Evolutionary conservation across 64 coral and sea anemone species (phyloP).

Genomic region (Catalaphyllia jardinei): DNA sequence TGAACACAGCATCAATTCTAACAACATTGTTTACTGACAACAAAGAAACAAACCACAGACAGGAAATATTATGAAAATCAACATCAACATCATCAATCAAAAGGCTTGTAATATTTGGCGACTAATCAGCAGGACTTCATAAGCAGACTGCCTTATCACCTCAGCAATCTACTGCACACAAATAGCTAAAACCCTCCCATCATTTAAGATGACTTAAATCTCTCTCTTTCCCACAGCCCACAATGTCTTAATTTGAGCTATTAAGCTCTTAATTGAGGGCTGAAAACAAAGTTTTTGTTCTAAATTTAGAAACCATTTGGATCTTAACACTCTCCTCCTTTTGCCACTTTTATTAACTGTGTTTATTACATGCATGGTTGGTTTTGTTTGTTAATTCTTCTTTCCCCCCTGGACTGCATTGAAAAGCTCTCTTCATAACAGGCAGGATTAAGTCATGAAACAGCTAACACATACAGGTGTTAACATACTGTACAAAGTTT

Average conservation of each 20-base stretch:
- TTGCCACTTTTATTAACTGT: neutral
- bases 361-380: neutral
- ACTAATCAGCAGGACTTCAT: neutral
- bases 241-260: constrained; percentile 8
- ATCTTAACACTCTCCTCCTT: neutral
- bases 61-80: constrained; percentile 8
- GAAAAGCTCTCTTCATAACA: neutral
- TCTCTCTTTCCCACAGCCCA: neutral
- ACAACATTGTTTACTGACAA: constrained; percentile 4
- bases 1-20: neutral
- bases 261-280: constrained; percentile 17
- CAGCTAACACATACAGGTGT: neutral
- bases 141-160: neutral
- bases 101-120: neutral
- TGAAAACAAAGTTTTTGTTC: neutral
- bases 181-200: constrained; percentile 4
- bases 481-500: neutral
- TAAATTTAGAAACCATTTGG: neutral
- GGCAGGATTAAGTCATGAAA: constrained; percentile 11
- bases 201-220: neutral
- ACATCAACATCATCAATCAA: constrained; percentile 16
- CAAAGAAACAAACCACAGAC: constrained; percentile 28
- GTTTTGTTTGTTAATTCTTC: neutral
- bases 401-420: constrained; percentile 9
- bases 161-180: neutral